These are phyloP conservation scores for Urocyon cinereoargenteus DNA, from an alignment of 2,797 vertebrate genomes.

Conservation along the genomic window DNA sequence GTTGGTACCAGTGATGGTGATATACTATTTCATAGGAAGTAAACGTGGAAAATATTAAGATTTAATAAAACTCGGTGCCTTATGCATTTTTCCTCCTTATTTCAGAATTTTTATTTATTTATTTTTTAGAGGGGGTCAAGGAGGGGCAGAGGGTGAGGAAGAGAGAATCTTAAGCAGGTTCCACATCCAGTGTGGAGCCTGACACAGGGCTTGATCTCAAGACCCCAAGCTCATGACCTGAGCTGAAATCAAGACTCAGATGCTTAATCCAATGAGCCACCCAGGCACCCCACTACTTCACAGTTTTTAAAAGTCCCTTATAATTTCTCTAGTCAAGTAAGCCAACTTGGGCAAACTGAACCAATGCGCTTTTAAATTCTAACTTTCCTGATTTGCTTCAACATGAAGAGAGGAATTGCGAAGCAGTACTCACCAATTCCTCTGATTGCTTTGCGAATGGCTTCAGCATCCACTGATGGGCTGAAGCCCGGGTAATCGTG, in stretches of 20 bases:
- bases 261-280: not conserved
- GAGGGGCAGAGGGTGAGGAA: not conserved
- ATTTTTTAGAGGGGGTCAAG: not conserved
- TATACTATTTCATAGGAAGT: not conserved
- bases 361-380: not conserved
- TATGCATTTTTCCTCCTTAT: not conserved
- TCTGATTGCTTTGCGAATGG: conserved; percentile 90
- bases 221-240: not conserved
- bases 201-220: not conserved
- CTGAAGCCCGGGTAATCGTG: conserved; percentile 90
- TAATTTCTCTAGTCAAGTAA: conserved; percentile 3
- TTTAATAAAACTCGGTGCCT: not conserved
- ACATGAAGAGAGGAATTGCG: not conserved
- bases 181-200: not conserved
- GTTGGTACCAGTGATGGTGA: not conserved
- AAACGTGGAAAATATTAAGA: not conserved
- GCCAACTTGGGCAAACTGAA: not conserved
- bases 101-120: not conserved
- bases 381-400: not conserved
- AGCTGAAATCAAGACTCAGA: not conserved
- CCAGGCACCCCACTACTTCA: not conserved
- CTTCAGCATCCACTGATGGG: conserved; percentile 89
- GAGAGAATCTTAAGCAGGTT: not conserved
- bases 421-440: conserved; percentile 89
- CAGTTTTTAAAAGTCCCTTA: not conserved